Evolutionary conservation across 2,888 invertebrate species (phyloP).

Genomic region (Amphipoea lucens): DNA sequence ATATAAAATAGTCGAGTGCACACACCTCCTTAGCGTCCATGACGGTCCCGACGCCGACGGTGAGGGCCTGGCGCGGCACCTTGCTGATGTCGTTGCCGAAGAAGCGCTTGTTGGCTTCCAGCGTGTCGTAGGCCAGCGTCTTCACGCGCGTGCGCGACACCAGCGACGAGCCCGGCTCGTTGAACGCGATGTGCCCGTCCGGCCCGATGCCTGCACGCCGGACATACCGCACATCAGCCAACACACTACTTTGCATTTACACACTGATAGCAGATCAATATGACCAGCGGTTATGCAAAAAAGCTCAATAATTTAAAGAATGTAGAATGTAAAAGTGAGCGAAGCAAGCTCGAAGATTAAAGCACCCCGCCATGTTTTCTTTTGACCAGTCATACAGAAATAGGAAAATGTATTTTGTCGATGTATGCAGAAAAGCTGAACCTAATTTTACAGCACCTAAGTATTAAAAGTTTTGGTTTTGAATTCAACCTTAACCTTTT

Average conservation of each 20-base stretch:
- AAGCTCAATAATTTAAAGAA: background rate
- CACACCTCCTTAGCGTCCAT: constrained; percentile 99
- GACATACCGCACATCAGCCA: background rate
- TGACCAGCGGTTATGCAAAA: background rate
- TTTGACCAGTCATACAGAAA: background rate
- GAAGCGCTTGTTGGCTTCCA: constrained; percentile 99
- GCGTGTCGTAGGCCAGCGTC: constrained; percentile 98
- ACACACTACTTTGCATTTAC: background rate
- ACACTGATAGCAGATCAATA: background rate
- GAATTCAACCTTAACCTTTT: background rate
- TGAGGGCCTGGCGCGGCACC: constrained; percentile 98
- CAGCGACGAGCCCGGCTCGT: constrained; percentile 99
- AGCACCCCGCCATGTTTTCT: background rate
- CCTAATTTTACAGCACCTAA: background rate
- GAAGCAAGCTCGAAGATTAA: background rate
- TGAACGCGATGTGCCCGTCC: constrained; percentile 99
- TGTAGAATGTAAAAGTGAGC: background rate
- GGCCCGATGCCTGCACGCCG: constrained; percentile 96
- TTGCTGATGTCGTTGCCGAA: constrained; percentile 98
- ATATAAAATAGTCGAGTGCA: background rate
- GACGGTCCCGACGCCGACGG: constrained; percentile 99
- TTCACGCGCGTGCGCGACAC: constrained; percentile 98
- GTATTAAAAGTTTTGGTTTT: background rate
- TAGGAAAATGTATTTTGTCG: background rate
- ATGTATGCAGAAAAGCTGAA: background rate